These are phyloP conservation scores for Bombylius major DNA, from an alignment of 2,888 invertebrate genomes.

Conservation along the genomic window DNA sequence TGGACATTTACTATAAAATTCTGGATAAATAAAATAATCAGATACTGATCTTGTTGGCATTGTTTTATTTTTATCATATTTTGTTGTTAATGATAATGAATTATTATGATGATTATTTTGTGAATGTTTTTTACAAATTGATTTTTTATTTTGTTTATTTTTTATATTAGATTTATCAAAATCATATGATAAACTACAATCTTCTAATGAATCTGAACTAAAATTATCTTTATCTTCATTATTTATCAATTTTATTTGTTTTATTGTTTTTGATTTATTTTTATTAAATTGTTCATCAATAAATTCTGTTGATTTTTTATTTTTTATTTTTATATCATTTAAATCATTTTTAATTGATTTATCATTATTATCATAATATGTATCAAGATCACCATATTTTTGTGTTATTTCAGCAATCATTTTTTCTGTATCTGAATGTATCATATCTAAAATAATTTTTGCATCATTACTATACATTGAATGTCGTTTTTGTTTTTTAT, in stretches of 20 bases:
- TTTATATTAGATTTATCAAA: slow-evolving; percentile 27
- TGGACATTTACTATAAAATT: slow-evolving; percentile 36
- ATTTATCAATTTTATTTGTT: background rate
- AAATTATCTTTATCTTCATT: slow-evolving; percentile 54
- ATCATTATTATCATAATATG: slow-evolving; percentile 24
- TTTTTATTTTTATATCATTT: slow-evolving; percentile 3
- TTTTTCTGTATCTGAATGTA: slow-evolving; percentile 49
- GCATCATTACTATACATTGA: slow-evolving; percentile 39
- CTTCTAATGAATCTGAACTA: slow-evolving; percentile 68
- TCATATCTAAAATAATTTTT: slow-evolving; percentile 47
- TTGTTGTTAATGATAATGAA: background rate
- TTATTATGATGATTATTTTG: slow-evolving; percentile 24
- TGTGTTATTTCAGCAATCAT: slow-evolving; percentile 53
- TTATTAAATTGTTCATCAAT: background rate
- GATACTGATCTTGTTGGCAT: slow-evolving; percentile 55
- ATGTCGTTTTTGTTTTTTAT: slow-evolving; percentile 27
- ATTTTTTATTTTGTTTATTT: slow-evolving; percentile 32
- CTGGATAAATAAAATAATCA: slow-evolving; percentile 61
- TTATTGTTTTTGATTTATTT: background rate
- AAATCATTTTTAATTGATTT: slow-evolving; percentile 11
- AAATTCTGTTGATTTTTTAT: background rate
- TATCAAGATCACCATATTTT: slow-evolving; percentile 50
- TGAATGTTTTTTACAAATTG: slow-evolving; percentile 42
- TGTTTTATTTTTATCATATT: slow-evolving; percentile 3
- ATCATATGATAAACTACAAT: slow-evolving; percentile 47